These are phyloP conservation scores for Esperia sulphurella DNA, from an alignment of 2,888 invertebrate genomes.

Conservation along the genomic window DNA sequence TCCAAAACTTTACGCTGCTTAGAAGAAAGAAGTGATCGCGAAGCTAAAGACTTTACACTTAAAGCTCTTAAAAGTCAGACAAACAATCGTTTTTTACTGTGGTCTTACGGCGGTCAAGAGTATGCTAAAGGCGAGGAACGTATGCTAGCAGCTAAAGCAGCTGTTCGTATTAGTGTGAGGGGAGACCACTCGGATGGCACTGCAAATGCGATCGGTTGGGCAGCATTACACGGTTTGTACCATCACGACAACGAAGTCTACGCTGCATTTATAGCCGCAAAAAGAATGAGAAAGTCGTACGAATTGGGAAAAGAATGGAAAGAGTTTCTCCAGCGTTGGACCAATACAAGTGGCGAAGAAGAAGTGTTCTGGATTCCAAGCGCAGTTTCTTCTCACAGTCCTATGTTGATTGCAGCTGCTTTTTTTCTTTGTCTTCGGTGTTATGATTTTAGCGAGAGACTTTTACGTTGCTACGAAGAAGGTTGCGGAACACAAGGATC, in stretches of 20 bases:
- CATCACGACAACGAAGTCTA: constrained; percentile 40
- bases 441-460: constrained; percentile 47
- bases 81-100: constrained; percentile 57
- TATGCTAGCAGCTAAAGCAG: constrained; percentile 40
- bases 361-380: constrained; percentile 59
- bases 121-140: constrained; percentile 42
- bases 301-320: constrained; percentile 54
- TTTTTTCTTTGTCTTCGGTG: constrained; percentile 67
- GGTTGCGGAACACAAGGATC: constrained; percentile 49
- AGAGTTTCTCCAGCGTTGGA: constrained; percentile 50
- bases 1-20: constrained; percentile 52
- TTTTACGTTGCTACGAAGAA: constrained; percentile 48
- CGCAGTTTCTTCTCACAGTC: constrained; percentile 38
- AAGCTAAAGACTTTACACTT: constrained; percentile 44
- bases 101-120: constrained; percentile 55
- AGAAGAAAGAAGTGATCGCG: constrained; percentile 42
- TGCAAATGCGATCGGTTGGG: constrained; percentile 63
- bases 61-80: constrained; percentile 43
- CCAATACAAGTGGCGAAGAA: constrained; percentile 58
- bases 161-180: constrained; percentile 58
- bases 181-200: constrained; percentile 60
- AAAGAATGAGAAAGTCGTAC: constrained; percentile 61
- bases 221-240: constrained; percentile 56
- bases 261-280: constrained; percentile 56
- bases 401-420: constrained; percentile 59